phyloP scores from a whole-genome alignment of 1,140 invertebrate genomes.

The Drosophila baimaii region DNA sequence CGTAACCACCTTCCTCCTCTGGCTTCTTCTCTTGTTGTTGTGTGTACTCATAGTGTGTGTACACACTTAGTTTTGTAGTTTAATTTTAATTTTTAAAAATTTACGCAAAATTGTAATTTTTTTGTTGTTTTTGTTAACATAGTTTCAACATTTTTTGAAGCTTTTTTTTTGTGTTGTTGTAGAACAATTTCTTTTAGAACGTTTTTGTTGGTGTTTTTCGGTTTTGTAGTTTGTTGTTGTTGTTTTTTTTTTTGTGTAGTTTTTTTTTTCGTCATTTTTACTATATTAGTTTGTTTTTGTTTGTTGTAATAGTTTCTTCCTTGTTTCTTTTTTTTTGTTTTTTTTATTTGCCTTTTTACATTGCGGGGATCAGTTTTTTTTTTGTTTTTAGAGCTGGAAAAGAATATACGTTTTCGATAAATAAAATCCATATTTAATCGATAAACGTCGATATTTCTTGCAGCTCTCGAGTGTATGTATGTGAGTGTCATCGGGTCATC shows the following conservation, averaged over 20 bases:
- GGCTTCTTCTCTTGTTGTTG: constrained; percentile 26
- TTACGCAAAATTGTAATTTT: constrained; percentile 39
- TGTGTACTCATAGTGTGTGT: constrained; percentile 20
- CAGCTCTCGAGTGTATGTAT: constrained; percentile 14
- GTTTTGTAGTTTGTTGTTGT: constrained; percentile 54
- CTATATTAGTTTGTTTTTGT: constrained; percentile 62
- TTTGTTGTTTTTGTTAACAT: constrained; percentile 58
- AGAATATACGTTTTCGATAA: not conserved
- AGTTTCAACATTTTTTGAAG: constrained; percentile 66
- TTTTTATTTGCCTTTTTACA: constrained; percentile 67
- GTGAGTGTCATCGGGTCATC: constrained; percentile 39
- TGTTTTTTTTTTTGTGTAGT: constrained; percentile 35
- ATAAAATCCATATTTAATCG: too few species aligned
- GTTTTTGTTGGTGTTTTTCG: constrained; percentile 47
- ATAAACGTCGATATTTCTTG: not conserved
- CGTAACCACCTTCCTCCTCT: constrained; percentile 21
- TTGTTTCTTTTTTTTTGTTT: constrained; percentile 24
- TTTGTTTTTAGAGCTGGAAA: constrained; percentile 15
- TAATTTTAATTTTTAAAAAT: constrained; percentile 50
- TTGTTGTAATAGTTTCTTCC: constrained; percentile 71
- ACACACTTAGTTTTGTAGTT: constrained; percentile 25
- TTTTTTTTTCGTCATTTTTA: constrained; percentile 53
- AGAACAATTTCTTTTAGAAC: constrained; percentile 70
- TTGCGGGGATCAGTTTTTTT: constrained; percentile 44
- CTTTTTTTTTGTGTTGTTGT: constrained; percentile 37